Evolutionary conservation across 2,888 invertebrate genomes (phyloP).

Genomic region (Tenthredo mesomela): DNA sequence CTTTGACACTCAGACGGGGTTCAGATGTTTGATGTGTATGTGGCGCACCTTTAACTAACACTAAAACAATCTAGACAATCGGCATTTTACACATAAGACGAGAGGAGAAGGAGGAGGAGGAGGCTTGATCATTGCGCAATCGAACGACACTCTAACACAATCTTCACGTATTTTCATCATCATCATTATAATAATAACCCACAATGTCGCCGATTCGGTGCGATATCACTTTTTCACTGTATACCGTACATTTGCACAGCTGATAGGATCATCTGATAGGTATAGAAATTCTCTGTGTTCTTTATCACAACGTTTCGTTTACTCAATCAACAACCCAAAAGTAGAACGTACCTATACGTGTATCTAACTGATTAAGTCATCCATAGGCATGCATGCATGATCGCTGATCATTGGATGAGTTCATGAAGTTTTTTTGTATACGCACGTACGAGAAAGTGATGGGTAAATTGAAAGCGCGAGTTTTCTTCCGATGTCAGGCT

Average conservation of each 20-base stretch:
- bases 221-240: neutral
- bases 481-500: too few species aligned
- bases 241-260: neutral
- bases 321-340: neutral
- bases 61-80: neutral
- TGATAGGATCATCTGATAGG: neutral
- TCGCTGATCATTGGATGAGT: neutral
- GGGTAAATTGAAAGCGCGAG: too few species aligned
- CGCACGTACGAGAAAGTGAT: too few species aligned
- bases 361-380: neutral
- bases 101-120: neutral
- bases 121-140: neutral
- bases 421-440: too few species aligned
- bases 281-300: neutral
- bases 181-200: neutral
- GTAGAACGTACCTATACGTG: neutral
- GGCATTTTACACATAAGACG: neutral
- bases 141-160: neutral
- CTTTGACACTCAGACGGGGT: neutral
- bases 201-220: neutral
- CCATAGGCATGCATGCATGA: neutral
- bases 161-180: neutral
- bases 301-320: neutral
- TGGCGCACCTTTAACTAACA: conserved; percentile 7
- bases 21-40: neutral